phyloP scores from a whole-genome alignment of 2,888 invertebrate species.

The Lycaena phlaeas region DNA sequence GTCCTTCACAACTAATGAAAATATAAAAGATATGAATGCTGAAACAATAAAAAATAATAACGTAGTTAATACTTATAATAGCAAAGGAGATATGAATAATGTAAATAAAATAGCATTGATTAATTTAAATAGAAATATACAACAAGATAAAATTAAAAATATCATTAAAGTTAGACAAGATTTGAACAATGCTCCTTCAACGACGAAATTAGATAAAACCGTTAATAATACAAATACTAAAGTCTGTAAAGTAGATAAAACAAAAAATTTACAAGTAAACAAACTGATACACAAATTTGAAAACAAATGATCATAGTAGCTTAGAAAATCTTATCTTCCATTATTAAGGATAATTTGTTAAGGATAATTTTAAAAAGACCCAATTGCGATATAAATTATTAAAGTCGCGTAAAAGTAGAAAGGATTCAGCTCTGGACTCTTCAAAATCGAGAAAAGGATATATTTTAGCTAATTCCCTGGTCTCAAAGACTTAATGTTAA shows the following conservation, averaged over 20 bases:
- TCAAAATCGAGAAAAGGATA: no score
- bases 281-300: slow-evolving; percentile 2
- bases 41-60: no score
- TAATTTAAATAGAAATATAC: no score
- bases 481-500: no score
- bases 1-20: slow-evolving; percentile 77
- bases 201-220: neutral
- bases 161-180: neutral
- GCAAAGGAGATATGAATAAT: neutral
- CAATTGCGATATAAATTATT: no score
- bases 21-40: slow-evolving; percentile 33
- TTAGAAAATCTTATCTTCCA: no score
- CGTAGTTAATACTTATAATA: slow-evolving; percentile 14
- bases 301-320: neutral
- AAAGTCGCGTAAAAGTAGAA: no score
- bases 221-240: neutral
- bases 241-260: neutral
- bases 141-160: neutral
- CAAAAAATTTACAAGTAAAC: slow-evolving; percentile 5
- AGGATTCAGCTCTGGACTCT: no score
- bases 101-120: no score
- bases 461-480: no score
- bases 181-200: neutral
- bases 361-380: no score
- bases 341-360: no score